Evolutionary conservation across 1,140 invertebrate species (phyloP), one percentile per base, ranked within the genome.

Genomic region (Anadara kagoshimensis): DNA sequence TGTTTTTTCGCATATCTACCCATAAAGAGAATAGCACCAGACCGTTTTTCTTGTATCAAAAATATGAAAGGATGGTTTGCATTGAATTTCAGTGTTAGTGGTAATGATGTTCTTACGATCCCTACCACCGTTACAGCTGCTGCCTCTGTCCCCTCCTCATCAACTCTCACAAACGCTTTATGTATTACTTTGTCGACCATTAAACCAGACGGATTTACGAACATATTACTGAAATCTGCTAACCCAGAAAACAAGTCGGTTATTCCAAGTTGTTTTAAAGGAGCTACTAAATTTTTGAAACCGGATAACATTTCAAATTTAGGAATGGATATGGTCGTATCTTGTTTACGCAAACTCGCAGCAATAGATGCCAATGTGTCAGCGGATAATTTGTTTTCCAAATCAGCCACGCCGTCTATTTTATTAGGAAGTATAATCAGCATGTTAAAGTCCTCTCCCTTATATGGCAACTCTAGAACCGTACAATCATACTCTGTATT

Each of bases 31-130:
- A 89, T 74, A 14, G 75, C 59, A 20, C 71, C 77, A 44, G 79
- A 82, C 22, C 53, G 53, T 43, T 81, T 81, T 78, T 95, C 93
- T 68, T 92, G 90, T 65, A 95, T 94, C 75, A 95, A 93, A 82
- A 95, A 94, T 22, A 93, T 88, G 84, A 95, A 96, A 0, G 94
- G 94, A 54, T 93, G 91, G 79, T 95, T 92, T 1, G 92, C 93
- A 29, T 92, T 89, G 65, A 96, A 93, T 12, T 68, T 45, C 29
- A 36, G 7, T 24, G 18, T n/a, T 10, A 72, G 72, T 7, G 14
- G 20, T n/a, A 64, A 47, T 7, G 67, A 58, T 24, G 71, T 57
- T 20, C 56, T 47, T 66, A 71, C 62, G 0, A 70, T 83, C 69
- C 71, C 76, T 67, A 77, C 78, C 47, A 43, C 85, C 18, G 87